Percentiles rank a stretch among this genome's conserved stretches.
phyloP scores from a whole-genome alignment of 1,140 invertebrate genomes.

The Charaxes varanes region DNA sequence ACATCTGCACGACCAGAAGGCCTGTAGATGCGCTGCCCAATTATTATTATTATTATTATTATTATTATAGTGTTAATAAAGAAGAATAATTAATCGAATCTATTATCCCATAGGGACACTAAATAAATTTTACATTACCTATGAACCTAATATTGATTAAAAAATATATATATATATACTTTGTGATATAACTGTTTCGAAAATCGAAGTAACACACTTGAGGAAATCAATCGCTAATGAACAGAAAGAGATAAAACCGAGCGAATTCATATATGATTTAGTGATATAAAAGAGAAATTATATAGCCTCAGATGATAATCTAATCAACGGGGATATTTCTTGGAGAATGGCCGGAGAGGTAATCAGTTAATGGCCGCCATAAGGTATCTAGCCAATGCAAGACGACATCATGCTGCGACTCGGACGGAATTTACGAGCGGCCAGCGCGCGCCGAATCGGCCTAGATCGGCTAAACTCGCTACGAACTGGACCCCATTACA shows the following conservation, averaged over 20 bases:
- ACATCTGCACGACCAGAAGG: too few relatives aligned
- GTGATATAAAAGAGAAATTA: slow-evolving; percentile 12
- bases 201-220: too few relatives aligned
- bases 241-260: too few relatives aligned
- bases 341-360: slow-evolving; percentile 4
- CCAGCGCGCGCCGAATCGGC: slow-evolving; percentile 13
- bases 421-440: slow-evolving; percentile 15
- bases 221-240: slow-evolving; percentile 1
- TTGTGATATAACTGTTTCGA: too few relatives aligned
- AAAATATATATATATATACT: too few relatives aligned
- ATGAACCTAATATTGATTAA: too few relatives aligned
- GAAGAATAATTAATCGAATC: too few relatives aligned
- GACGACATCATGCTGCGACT: slow-evolving; percentile 23
- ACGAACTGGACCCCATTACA: slow-evolving; percentile 15
- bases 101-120: too few relatives aligned
- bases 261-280: slow-evolving; percentile 1
- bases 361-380: slow-evolving; percentile 24
- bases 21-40: too few relatives aligned
- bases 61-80: too few relatives aligned
- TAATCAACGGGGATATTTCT: slow-evolving; percentile 22
- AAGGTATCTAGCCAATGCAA: slow-evolving; percentile 12
- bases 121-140: too few relatives aligned
- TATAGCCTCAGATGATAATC: slow-evolving; percentile 15
- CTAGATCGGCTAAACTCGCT: slow-evolving; percentile 16
- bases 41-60: too few relatives aligned